phyloP scores from a whole-genome alignment of 1,140 invertebrate genomes.

The Linepithema humile region DNA sequence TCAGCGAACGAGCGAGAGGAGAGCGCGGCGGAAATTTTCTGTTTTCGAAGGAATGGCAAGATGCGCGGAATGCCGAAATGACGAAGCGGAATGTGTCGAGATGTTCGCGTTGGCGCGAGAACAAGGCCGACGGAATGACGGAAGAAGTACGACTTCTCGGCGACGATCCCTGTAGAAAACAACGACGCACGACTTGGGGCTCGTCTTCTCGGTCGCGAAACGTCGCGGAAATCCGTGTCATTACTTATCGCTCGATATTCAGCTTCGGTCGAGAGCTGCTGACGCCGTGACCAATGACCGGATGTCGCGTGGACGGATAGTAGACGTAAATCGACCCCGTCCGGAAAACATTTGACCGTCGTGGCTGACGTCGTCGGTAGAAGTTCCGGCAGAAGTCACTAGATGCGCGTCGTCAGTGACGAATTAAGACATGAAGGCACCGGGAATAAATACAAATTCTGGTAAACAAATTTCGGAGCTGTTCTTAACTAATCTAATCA shows the following conservation, averaged over 20 bases:
- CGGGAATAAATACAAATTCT: not conserved
- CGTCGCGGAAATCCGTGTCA: constrained; percentile 73
- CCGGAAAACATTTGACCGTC: constrained; percentile 64
- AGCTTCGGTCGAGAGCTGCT: constrained; percentile 74
- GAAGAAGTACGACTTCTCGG: not conserved
- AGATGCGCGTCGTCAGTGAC: constrained; percentile 25
- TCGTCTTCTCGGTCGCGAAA: not conserved
- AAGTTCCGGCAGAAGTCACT: constrained; percentile 49
- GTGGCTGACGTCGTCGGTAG: not conserved
- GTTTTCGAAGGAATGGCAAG: not conserved
- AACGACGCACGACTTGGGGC: not conserved
- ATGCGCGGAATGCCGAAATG: constrained; percentile 18
- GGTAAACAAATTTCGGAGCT: not conserved
- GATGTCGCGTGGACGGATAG: constrained; percentile 75
- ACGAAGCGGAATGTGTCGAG: constrained; percentile 5
- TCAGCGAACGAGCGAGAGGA: not conserved
- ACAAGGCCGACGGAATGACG: not conserved
- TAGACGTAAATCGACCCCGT: constrained; percentile 56
- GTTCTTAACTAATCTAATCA: too few species aligned
- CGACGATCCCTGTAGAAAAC: not conserved
- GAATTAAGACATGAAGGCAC: not conserved
- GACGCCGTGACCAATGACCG: constrained; percentile 66
- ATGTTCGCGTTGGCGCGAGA: not conserved
- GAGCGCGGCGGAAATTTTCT: not conserved
- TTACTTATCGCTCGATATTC: constrained; percentile 79